Evolutionary conservation across 1,140 invertebrate genomes (phyloP).

Genomic region (Agraylea sexmaculata): DNA sequence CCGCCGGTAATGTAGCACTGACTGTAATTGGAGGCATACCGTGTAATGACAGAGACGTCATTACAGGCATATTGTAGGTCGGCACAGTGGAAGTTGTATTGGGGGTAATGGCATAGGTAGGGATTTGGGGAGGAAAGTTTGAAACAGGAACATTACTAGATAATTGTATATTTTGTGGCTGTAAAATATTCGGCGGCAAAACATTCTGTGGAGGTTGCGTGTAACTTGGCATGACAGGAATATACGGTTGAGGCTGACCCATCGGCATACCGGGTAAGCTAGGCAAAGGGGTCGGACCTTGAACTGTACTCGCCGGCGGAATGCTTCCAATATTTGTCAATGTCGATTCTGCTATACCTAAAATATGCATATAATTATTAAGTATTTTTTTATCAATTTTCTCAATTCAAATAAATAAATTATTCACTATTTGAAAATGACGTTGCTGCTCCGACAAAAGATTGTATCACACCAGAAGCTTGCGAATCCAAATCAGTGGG

Average conservation of each 20-base stretch:
- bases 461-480: conserved; percentile 33
- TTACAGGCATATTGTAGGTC: conserved; percentile 29
- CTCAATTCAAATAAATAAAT: conserved; percentile 5
- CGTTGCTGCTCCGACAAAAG: conserved; percentile 27
- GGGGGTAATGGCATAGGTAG: conserved; percentile 2
- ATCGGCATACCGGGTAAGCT: conserved; percentile 50
- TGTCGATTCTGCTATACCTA: conserved; percentile 13
- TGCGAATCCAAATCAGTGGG: conserved; percentile 15
- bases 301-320: conserved; percentile 18
- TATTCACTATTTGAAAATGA: conserved; percentile 17
- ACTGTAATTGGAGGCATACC: conserved; percentile 76
- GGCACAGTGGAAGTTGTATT: conserved; percentile 23
- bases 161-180: background rate
- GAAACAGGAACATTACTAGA: conserved; percentile 2
- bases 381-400: no score
- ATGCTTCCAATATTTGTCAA: conserved; percentile 13
- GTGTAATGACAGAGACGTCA: conserved; percentile 61
- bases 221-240: conserved; percentile 38
- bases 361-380: background rate
- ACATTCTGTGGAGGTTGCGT: conserved; percentile 23
- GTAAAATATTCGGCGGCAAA: conserved; percentile 8
- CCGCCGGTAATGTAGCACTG: conserved; percentile 52
- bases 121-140: conserved; percentile 15
- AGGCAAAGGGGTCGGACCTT: conserved; percentile 37
- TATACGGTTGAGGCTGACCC: conserved; percentile 41